A percentile compares a stretch with the other conserved stretches of the same genome.
phyloP scores from a whole-genome alignment of 2,113 vertebrate species.

The Bambusicola thoracicus region DNA sequence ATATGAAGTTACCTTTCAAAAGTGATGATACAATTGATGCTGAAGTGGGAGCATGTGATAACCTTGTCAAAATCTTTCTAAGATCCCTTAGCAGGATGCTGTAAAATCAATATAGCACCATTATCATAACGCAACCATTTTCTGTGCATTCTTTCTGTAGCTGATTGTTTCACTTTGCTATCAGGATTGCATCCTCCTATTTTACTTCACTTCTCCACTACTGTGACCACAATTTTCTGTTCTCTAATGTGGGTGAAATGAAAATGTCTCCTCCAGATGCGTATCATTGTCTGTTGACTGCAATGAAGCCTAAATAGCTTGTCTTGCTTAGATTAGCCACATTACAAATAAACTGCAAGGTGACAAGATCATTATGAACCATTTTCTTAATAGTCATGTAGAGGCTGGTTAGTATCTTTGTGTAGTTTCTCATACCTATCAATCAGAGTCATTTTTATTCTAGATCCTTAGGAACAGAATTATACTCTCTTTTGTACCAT shows the following conservation, averaged over 20 bases:
- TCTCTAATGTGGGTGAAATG: not conserved
- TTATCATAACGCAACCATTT: conserved; percentile 50
- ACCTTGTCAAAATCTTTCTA: not conserved
- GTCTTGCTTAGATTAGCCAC: not conserved
- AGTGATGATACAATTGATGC: not conserved
- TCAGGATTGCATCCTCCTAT: not conserved
- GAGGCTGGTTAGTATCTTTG: not conserved
- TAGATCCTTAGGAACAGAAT: not conserved
- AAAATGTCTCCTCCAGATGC: not conserved
- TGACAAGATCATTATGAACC: not conserved
- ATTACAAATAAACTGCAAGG: not conserved
- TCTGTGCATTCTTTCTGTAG: conserved; percentile 23
- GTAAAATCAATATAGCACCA: conserved; percentile 41
- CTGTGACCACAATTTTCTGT: not conserved
- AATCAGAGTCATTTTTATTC: not conserved
- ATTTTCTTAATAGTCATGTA: not conserved
- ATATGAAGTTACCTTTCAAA: not conserved
- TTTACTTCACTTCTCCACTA: not conserved
- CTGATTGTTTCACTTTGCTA: not conserved
- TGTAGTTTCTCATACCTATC: not conserved
- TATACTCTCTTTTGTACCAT: not conserved
- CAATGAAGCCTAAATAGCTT: conserved; percentile 1
- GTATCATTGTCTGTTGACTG: not conserved
- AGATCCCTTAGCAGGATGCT: not conserved
- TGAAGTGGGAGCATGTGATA: not conserved